phyloP scores from a whole-genome alignment of 37 sponge, comb jelly and placozoan genomes.

The Ephydatia muelleri region DNA sequence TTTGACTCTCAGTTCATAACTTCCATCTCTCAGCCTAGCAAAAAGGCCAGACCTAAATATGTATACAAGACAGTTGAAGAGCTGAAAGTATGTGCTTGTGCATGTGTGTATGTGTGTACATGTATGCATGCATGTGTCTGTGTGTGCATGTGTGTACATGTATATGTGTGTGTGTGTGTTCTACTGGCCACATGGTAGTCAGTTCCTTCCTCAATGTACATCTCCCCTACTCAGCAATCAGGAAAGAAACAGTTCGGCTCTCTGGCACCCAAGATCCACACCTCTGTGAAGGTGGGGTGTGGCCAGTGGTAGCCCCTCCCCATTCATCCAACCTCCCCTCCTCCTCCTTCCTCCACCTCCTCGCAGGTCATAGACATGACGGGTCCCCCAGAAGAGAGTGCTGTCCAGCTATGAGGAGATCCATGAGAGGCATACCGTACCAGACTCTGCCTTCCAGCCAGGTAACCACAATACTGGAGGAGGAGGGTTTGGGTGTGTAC shows the following conservation, averaged over 20 bases:
- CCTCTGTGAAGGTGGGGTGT: constrained; percentile 27
- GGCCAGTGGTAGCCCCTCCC: neutral
- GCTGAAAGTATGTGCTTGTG: constrained; percentile 42
- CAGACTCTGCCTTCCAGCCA: constrained; percentile 17
- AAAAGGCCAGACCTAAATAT: constrained; percentile 79
- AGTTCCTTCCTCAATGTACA: neutral
- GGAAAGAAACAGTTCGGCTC: neutral
- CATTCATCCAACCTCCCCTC: constrained; percentile 2
- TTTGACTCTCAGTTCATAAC: no score
- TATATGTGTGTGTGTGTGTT: constrained; percentile 3
- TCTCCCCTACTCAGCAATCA: constrained; percentile 5
- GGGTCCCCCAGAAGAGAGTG: constrained; percentile 79
- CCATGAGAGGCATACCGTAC: constrained; percentile 49
- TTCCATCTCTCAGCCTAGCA: neutral
- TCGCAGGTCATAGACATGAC: constrained; percentile 94
- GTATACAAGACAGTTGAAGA: constrained; percentile 87
- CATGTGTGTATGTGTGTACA: neutral
- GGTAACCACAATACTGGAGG: neutral
- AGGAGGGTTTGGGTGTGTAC: no score
- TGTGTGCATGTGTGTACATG: neutral
- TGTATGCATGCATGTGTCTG: neutral
- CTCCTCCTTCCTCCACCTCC: constrained; percentile 7
- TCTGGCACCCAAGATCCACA: neutral
- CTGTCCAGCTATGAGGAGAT: constrained; percentile 87
- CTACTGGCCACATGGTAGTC: no score